phyloP scores from a whole-genome alignment of 2,888 invertebrate species.

The Xylota segnis region DNA sequence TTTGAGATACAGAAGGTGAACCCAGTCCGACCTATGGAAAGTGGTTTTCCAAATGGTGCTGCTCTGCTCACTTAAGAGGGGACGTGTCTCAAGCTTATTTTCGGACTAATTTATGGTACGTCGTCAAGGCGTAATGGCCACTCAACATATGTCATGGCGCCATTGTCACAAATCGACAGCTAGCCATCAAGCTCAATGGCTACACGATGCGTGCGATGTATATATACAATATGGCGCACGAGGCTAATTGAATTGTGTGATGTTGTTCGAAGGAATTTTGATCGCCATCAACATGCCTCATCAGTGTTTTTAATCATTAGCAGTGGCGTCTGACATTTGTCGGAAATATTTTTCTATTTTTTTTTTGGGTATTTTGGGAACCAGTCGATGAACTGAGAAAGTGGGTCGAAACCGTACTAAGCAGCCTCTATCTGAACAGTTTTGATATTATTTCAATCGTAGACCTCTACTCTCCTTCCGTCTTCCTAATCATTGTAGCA shows the following conservation, averaged over 20 bases:
- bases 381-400: neutral
- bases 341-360: conserved; percentile 20
- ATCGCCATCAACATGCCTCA: conserved; percentile 25
- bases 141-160: conserved; percentile 70
- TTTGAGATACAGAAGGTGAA: conserved; percentile 32
- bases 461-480: no score
- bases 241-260: conserved; percentile 68
- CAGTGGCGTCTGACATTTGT: conserved; percentile 27
- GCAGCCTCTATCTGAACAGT: no score
- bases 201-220: neutral
- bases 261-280: conserved; percentile 12
- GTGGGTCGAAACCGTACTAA: neutral
- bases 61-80: conserved; percentile 14
- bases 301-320: conserved; percentile 48
- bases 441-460: no score
- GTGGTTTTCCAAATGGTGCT: conserved; percentile 25
- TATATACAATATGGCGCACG: conserved; percentile 51
- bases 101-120: conserved; percentile 55
- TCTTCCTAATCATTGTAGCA: no score
- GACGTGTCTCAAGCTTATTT: conserved; percentile 45
- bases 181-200: conserved; percentile 59
- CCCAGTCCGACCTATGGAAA: conserved; percentile 51
- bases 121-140: conserved; percentile 58
- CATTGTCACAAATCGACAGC: conserved; percentile 70
- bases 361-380: neutral